Percentiles rank a stretch among this genome's conserved stretches.
These are phyloP conservation scores for Prolemur simus DNA, from an alignment of 2,113 vertebrate genomes.

Conservation along the genomic window DNA sequence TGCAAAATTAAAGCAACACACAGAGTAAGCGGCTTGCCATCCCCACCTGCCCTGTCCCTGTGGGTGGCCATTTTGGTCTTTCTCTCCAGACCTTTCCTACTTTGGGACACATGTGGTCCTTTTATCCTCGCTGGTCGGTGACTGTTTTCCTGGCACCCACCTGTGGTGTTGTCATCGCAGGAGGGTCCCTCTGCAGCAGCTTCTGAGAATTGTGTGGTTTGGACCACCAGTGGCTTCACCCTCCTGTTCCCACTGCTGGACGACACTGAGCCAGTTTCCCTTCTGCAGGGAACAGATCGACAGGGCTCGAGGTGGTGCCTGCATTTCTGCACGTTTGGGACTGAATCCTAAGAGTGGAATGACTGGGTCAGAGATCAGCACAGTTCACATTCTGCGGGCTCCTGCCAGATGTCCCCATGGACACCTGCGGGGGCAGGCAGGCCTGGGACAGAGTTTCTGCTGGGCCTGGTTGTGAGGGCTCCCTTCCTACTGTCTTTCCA, in stretches of 20 bases:
- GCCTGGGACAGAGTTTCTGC: not conserved
- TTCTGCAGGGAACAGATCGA: not conserved
- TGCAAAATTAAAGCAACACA: not conserved
- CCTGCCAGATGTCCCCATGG: not conserved
- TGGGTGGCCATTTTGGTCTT: not conserved
- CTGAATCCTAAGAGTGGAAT: not conserved
- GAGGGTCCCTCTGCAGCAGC: not conserved
- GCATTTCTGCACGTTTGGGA: not conserved
- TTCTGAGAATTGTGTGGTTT: fast-evolving
- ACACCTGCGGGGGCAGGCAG: not conserved
- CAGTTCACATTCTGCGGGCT: not conserved
- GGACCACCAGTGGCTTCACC: not conserved
- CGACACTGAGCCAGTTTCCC: not conserved
- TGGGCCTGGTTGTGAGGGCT: not conserved
- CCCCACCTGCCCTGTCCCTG: fast-evolving
- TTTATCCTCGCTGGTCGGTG: fast-evolving
- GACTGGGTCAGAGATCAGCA: not conserved
- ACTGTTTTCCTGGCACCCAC: fast-evolving
- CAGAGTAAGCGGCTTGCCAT: fast-evolving
- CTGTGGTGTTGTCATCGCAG: no score
- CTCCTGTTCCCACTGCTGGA: not conserved
- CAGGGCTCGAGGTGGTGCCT: no score
- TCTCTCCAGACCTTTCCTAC: not conserved
- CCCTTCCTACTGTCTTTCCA: no score
- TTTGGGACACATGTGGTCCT: no score